A percentile compares a stretch with the other conserved stretches of the same genome.
Conservation (phyloP, 1,140 invertebrate genomes). For the Yoshiicerus persimilis region DNA sequence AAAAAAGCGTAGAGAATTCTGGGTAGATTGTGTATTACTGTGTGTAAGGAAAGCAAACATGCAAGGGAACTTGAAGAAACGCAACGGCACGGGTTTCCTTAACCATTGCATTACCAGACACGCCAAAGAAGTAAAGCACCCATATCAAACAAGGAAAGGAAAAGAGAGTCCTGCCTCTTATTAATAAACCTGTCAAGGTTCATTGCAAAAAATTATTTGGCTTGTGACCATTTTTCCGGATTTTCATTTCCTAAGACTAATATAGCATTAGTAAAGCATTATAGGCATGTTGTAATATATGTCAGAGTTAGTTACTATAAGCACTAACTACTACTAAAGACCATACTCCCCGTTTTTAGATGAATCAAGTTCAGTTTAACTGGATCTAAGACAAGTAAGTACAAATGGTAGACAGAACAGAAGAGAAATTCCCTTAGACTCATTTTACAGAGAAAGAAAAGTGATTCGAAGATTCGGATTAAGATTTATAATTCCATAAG, state of each 20-base stretch:
- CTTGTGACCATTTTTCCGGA: slow-evolving; percentile 16
- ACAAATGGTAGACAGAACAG: not conserved
- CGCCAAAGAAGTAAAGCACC: not conserved
- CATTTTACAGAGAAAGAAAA: not conserved
- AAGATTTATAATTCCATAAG: not conserved
- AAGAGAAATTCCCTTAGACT: not conserved
- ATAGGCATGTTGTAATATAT: not conserved
- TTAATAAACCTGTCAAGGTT: slow-evolving; percentile 22
- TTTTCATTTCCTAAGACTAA: not conserved
- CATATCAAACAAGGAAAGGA: not conserved
- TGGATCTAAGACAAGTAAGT: not conserved
- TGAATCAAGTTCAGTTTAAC: not conserved
- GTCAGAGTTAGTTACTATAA: not conserved
- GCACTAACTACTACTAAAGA: not conserved
- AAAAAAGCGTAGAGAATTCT: not conserved
- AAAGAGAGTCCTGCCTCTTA: not conserved
- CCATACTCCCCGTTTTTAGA: not conserved
- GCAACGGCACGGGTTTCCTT: not conserved
- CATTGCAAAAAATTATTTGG: slow-evolving; percentile 20
- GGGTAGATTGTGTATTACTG: not conserved
- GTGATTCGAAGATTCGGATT: not conserved
- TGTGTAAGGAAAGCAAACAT: not conserved
- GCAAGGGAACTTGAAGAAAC: not conserved
- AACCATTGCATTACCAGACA: not conserved
- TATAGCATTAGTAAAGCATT: not conserved